Conservation (phyloP, 1,140 invertebrate species). For the Panonychus citri region DNA sequence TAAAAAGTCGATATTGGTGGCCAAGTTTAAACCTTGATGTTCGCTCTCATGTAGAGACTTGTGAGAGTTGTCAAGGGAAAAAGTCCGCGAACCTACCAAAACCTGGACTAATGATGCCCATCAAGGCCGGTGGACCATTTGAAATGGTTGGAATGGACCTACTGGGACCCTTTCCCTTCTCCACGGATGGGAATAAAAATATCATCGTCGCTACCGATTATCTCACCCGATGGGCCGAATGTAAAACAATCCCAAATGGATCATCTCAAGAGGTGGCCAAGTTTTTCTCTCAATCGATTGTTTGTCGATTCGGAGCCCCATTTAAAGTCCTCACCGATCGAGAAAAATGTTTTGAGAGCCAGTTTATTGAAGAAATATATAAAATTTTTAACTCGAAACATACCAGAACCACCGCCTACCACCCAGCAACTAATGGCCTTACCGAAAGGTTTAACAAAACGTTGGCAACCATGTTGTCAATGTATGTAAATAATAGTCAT, state of each 20-base stretch:
- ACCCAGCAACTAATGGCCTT: constrained; percentile 15
- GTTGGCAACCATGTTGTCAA: constrained; percentile 16
- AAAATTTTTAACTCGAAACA: constrained; percentile 10
- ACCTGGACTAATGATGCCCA: constrained; percentile 3
- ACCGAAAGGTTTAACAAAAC: constrained; percentile 15
- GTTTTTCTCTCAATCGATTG: constrained; percentile 19
- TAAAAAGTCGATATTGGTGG: constrained; percentile 14
- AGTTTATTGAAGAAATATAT: background rate
- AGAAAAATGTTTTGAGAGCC: background rate
- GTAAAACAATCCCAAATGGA: constrained; percentile 10
- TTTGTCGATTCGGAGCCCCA: constrained; percentile 19
- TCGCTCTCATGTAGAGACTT: constrained; percentile 8
- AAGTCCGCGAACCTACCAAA: constrained; percentile 4
- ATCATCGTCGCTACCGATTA: constrained; percentile 17
- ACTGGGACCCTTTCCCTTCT: background rate
- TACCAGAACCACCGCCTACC: constrained; percentile 9
- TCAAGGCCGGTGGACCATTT: background rate
- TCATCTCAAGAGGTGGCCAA: background rate
- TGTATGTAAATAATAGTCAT: constrained; percentile 13
- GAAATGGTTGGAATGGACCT: background rate
- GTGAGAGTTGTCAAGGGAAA: constrained; percentile 11
- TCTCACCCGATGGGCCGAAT: constrained; percentile 16
- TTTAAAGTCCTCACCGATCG: constrained; percentile 16
- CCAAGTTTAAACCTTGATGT: constrained; percentile 5
- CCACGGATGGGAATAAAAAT: constrained; percentile 13